These are phyloP conservation scores for Salvelinus alpinus DNA, from an alignment of 2,113 vertebrate genomes.

Conservation along the genomic window DNA sequence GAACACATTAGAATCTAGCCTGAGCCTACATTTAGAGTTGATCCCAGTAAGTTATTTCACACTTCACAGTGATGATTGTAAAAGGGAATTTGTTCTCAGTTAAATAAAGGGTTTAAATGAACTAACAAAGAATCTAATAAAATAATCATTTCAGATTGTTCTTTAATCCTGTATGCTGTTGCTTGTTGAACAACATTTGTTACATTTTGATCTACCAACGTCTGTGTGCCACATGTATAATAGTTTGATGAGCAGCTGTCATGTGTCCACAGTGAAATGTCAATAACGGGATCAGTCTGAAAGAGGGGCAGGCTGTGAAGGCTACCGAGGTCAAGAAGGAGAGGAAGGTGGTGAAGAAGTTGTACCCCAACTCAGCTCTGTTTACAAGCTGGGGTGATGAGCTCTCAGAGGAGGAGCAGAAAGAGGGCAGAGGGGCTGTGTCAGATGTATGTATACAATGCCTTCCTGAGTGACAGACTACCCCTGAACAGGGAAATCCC, in stretches of 20 bases:
- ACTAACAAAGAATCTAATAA: too few relatives aligned
- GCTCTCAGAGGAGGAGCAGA: conserved; percentile 69
- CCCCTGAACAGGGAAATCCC: conserved; percentile 71
- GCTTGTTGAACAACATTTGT: too few relatives aligned
- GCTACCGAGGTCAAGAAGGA: conserved; percentile 25
- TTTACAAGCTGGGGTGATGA: conserved; percentile 64
- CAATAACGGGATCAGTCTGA: conserved; percentile 30
- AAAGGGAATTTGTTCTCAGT: too few relatives aligned
- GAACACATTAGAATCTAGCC: too few relatives aligned
- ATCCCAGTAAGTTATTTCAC: too few relatives aligned
- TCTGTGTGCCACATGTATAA: too few relatives aligned
- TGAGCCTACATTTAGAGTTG: too few relatives aligned
- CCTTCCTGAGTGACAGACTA: conserved; percentile 70
- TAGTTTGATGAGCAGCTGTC: neutral
- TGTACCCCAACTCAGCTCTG: conserved; percentile 64
- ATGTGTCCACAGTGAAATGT: conserved; percentile 27
- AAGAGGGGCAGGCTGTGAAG: neutral
- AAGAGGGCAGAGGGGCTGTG: conserved; percentile 59
- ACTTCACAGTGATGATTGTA: too few relatives aligned
- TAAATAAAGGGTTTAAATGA: too few relatives aligned
- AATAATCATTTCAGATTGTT: too few relatives aligned
- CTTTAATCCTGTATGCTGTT: too few relatives aligned
- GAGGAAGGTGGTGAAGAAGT: conserved; percentile 52
- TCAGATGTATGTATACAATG: conserved; percentile 69
- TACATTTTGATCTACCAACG: too few relatives aligned